These are phyloP conservation scores for Venusia cambrica DNA, from an alignment of 2,888 invertebrate species.

Conservation along the genomic window DNA sequence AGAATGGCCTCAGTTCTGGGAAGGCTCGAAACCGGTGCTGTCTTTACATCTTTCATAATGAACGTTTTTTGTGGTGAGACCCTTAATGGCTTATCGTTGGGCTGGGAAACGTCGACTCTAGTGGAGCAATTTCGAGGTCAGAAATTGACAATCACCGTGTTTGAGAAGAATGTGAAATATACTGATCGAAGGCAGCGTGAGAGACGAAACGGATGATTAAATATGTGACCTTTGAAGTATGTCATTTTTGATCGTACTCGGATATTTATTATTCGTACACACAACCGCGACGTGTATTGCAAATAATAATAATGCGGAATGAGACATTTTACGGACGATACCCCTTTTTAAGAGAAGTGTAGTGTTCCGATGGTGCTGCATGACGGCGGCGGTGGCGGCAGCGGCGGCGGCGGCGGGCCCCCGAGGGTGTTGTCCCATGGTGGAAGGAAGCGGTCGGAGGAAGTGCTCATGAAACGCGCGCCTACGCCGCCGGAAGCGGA, in stretches of 20 bases:
- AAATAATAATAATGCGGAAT: constrained; percentile 38
- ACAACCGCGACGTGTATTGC: constrained; percentile 40
- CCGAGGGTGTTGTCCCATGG: constrained; percentile 35
- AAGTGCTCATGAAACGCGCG: constrained; percentile 67
- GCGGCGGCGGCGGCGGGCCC: constrained; percentile 21
- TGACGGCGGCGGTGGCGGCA: too few species aligned
- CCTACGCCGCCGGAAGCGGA: constrained; percentile 72
- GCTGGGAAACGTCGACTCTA: constrained; percentile 55
- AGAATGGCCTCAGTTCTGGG: constrained; percentile 76
- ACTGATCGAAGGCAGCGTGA: constrained; percentile 43
- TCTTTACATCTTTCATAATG: constrained; percentile 77
- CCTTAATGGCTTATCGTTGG: constrained; percentile 72
- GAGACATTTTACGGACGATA: constrained; percentile 37
- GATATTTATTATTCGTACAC: constrained; percentile 52
- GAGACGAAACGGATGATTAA: constrained; percentile 44
- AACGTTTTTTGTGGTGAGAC: constrained; percentile 70
- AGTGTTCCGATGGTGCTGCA: too few species aligned
- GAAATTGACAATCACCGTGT: constrained; percentile 46
- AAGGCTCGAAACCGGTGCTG: constrained; percentile 76
- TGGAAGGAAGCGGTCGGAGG: constrained; percentile 65
- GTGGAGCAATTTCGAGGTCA: constrained; percentile 39
- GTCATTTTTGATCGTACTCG: constrained; percentile 48
- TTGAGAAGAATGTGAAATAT: constrained; percentile 42
- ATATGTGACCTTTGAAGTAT: constrained; percentile 49
- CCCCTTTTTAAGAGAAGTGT: constrained; percentile 32